A percentile compares a stretch with the other conserved stretches of the same genome.
Evolutionary conservation across 2,113 vertebrate species (phyloP).

Genomic region (Merops nubicus): DNA sequence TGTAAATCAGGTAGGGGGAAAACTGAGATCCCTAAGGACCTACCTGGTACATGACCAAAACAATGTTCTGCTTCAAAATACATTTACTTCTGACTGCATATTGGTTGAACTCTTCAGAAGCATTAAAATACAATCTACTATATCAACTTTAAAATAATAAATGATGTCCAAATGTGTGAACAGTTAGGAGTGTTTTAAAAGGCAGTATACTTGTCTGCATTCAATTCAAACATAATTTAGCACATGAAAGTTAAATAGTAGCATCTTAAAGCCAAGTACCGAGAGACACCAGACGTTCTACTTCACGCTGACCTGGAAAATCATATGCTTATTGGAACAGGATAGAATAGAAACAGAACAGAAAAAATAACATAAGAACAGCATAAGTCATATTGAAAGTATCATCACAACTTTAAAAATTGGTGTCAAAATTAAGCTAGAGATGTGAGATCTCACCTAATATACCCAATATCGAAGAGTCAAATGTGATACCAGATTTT

Average conservation of each 20-base stretch:
- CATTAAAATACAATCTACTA: neutral
- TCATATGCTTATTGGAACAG: slow-evolving; percentile 9
- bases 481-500: neutral
- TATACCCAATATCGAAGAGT: neutral
- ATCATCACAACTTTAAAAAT: neutral
- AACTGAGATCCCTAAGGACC: neutral
- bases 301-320: slow-evolving; percentile 15
- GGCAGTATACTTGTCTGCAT: neutral
- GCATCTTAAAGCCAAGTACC: slow-evolving; percentile 5
- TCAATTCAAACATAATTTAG: neutral
- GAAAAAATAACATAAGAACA: neutral
- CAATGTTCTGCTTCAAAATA: neutral
- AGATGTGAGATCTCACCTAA: slow-evolving; percentile 31
- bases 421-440: slow-evolving; percentile 6
- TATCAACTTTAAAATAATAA: neutral
- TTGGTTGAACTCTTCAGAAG: neutral
- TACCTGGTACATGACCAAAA: neutral
- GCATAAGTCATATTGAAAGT: neutral
- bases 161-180: neutral
- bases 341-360: neutral
- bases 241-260: neutral
- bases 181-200: neutral
- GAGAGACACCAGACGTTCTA: slow-evolving; percentile 14
- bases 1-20: neutral
- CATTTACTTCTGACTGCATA: neutral